Conservation (phyloP, 30 jellyfish, hydroid and myxozoan genomes). For the Mastigias papua region DNA sequence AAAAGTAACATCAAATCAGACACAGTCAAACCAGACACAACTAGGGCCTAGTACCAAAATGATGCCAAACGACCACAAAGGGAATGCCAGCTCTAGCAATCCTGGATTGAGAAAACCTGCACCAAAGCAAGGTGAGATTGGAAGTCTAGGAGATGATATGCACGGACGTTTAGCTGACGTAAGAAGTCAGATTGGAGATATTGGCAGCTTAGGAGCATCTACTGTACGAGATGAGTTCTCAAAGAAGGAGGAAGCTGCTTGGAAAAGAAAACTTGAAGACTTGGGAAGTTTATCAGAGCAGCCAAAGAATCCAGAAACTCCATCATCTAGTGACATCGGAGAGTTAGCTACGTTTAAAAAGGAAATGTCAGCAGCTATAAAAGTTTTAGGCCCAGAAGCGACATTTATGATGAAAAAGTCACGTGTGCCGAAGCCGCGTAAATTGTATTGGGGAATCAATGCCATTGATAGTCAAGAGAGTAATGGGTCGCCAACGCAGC, state of each 20-base stretch:
- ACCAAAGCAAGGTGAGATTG: constrained; percentile 33
- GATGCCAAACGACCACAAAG: neutral
- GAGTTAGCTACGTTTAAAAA: constrained; percentile 63
- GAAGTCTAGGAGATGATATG: constrained; percentile 32
- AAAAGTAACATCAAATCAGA: neutral
- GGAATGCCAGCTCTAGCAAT: neutral
- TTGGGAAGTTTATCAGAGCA: neutral
- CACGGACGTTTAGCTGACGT: neutral
- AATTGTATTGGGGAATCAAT: constrained; percentile 63
- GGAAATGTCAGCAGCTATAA: constrained; percentile 61
- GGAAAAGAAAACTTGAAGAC: constrained; percentile 52
- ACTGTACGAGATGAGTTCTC: neutral
- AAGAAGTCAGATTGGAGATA: constrained; percentile 23
- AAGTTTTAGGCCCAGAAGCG: constrained; percentile 65
- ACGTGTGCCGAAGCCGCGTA: constrained; percentile 52
- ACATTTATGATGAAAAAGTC: constrained; percentile 50
- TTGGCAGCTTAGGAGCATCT: constrained; percentile 59
- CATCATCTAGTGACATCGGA: constrained; percentile 52
- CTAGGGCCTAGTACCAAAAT: neutral
- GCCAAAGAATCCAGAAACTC: constrained; percentile 49
- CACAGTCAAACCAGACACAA: neutral
- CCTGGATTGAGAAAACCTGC: neutral
- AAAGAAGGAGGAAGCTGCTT: constrained; percentile 29
- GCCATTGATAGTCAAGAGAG: neutral
- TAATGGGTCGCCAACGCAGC: neutral